Conservation (phyloP, 2,113 vertebrate species). For the Emydura subglobosa region DNA sequence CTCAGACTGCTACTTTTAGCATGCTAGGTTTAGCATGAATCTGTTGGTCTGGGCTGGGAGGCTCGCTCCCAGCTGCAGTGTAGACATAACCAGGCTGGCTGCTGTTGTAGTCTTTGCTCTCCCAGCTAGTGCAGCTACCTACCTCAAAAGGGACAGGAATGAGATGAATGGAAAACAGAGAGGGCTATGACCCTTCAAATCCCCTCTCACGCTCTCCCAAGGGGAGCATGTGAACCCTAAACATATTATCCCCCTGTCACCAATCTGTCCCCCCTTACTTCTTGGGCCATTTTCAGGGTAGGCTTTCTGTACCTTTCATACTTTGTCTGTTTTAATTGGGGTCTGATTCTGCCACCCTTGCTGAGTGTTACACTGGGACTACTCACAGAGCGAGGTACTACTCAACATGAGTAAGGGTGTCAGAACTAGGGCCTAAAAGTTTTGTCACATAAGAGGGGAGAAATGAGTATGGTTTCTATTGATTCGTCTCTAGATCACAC, state of each 20-base stretch:
- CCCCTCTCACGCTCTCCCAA: background rate
- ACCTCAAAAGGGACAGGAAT: background rate
- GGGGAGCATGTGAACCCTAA: rapidly evolving
- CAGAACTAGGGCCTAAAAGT: constrained; percentile 20
- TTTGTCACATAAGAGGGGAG: background rate
- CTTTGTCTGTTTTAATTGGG: background rate
- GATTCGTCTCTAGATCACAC: background rate
- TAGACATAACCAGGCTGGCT: background rate
- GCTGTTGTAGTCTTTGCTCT: background rate
- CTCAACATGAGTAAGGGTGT: background rate
- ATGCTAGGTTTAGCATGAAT: background rate
- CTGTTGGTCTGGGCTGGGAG: background rate
- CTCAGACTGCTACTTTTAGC: background rate
- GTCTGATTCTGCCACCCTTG: background rate
- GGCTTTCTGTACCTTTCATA: background rate
- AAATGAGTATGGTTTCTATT: background rate
- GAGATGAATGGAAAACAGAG: background rate
- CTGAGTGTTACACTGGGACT: background rate
- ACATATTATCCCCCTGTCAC: rapidly evolving
- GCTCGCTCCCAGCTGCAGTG: background rate
- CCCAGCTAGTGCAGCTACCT: background rate
- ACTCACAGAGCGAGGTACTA: background rate
- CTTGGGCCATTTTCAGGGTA: background rate
- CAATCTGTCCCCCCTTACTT: background rate
- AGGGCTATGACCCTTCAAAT: background rate